These are phyloP conservation scores for Chaetodon auriga DNA, from an alignment of 2,113 vertebrate species.

Conservation along the genomic window DNA sequence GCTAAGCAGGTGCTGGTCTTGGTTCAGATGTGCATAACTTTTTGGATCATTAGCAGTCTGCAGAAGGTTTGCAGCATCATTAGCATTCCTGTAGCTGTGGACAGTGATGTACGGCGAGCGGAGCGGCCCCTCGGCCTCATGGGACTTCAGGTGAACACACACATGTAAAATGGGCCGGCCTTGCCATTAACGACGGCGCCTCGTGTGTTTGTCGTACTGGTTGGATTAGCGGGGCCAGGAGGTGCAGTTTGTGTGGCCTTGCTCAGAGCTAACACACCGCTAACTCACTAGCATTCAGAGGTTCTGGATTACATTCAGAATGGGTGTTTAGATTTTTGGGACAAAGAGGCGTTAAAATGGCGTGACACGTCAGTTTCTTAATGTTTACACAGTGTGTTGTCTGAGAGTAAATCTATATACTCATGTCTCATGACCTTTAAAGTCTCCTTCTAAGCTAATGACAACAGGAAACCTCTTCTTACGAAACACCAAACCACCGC, in stretches of 20 bases:
- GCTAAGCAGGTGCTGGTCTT: background rate
- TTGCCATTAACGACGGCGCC: constrained; percentile 42
- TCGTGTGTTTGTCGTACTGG: constrained; percentile 12
- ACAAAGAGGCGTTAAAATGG: background rate
- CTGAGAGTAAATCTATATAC: background rate
- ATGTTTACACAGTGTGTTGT: background rate
- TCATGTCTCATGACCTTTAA: background rate
- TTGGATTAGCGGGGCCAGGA: constrained; percentile 36
- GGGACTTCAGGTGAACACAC: constrained; percentile 41
- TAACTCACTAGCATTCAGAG: constrained; percentile 52
- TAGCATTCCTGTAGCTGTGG: constrained; percentile 35
- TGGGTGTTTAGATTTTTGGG: background rate
- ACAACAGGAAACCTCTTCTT: background rate
- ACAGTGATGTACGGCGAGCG: constrained; percentile 47
- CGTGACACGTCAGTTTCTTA: background rate
- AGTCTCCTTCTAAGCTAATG: background rate
- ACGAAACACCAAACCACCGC: background rate
- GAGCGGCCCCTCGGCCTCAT: background rate
- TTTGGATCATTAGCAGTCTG: constrained; percentile 52
- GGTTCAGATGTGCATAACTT: constrained; percentile 4
- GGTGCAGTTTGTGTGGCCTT: constrained; percentile 35
- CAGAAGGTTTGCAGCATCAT: constrained; percentile 34
- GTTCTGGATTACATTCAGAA: constrained; percentile 34
- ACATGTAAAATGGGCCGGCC: constrained; percentile 20
- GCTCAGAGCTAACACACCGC: constrained; percentile 15